Evolutionary conservation across 2,888 invertebrate species (phyloP).

Genomic region (Diaperis boleti): DNA sequence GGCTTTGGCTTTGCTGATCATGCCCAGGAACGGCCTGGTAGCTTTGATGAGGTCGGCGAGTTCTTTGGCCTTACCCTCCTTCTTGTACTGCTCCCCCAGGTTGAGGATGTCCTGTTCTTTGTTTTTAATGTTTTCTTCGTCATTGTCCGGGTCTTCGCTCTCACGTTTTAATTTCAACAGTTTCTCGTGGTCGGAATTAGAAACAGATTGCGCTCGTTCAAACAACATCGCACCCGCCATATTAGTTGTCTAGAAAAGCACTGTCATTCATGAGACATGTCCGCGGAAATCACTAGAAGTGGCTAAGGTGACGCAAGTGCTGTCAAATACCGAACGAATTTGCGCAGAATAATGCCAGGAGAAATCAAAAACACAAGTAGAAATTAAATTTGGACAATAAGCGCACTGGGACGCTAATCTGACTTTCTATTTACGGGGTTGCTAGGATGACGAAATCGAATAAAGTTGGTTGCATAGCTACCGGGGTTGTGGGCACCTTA

Average conservation of each 20-base stretch:
- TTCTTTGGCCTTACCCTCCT: conserved; percentile 93
- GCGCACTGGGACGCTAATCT: not conserved
- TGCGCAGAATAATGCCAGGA: not conserved
- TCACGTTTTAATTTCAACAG: conserved; percentile 83
- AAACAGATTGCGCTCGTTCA: conserved; percentile 84
- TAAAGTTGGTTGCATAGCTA: no score
- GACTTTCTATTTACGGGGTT: not conserved
- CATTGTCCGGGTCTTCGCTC: conserved; percentile 82
- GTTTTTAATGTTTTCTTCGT: conserved; percentile 90
- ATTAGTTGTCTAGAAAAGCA: conserved; percentile 67
- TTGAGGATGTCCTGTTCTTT: conserved; percentile 96
- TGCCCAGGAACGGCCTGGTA: conserved; percentile 93
- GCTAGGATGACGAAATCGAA: no score
- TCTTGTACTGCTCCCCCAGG: conserved; percentile 91
- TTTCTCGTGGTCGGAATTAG: conserved; percentile 81
- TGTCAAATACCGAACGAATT: not conserved
- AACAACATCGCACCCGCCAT: conserved; percentile 95
- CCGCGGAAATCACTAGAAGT: conserved; percentile 42
- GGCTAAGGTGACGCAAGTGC: conserved; percentile 8
- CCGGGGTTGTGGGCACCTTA: no score
- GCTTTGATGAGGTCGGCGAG: conserved; percentile 93
- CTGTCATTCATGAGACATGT: conserved; percentile 62
- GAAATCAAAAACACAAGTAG: not conserved
- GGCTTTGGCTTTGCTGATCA: conserved; percentile 99
- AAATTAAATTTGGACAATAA: not conserved